Conservation (phyloP, 1,140 invertebrate genomes). For the Muscidifurax raptorellus region DNA sequence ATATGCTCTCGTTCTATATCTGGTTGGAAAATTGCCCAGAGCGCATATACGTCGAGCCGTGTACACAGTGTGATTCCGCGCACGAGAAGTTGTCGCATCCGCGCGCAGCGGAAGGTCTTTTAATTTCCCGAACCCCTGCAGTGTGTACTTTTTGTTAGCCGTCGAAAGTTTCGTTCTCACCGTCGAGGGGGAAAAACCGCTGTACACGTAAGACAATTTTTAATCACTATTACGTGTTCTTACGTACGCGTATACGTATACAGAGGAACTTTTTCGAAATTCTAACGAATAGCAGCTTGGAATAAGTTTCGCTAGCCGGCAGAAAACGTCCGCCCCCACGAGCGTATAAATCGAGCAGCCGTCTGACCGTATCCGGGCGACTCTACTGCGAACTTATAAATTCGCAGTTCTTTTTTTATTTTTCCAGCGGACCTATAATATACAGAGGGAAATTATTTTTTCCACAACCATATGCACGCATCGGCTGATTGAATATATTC, state of each 20-base stretch:
- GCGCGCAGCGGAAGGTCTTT: background rate
- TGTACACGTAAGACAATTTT: background rate
- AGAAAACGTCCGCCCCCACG: background rate
- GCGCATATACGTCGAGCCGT: background rate
- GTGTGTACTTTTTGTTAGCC: background rate
- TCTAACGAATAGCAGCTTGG: no score
- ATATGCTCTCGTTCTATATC: background rate
- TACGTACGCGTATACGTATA: no score
- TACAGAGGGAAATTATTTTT: no score
- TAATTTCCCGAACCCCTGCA: background rate
- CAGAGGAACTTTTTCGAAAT: no score
- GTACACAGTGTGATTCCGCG: background rate
- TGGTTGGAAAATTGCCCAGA: conserved; percentile 15
- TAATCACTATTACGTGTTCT: no score
- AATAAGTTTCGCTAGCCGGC: no score
- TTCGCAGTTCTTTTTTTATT: background rate
- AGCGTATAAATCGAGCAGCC: background rate
- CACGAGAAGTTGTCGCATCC: background rate
- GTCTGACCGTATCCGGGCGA: background rate
- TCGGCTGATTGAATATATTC: no score
- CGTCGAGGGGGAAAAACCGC: background rate
- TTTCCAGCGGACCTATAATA: no score
- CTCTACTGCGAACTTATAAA: background rate
- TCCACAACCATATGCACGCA: no score
- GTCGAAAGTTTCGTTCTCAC: background rate